Percentiles rank a stretch among this genome's conserved stretches.
Evolutionary conservation across 2,888 invertebrate species (phyloP).

Genomic region (Chrysolina americana): DNA sequence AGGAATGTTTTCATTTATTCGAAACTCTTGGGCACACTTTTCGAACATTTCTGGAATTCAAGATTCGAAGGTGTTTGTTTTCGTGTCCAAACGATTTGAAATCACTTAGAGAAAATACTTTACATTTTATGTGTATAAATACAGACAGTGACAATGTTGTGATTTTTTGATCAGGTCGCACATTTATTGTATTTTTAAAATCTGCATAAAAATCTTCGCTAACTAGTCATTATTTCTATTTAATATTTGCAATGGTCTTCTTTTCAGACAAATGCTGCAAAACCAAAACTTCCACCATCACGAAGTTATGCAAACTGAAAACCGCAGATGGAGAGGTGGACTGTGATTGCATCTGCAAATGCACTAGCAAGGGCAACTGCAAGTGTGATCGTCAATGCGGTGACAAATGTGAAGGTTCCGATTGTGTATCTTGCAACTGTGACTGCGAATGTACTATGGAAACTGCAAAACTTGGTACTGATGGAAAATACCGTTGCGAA

Average conservation of each 20-base stretch:
- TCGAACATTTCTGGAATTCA: too few species aligned
- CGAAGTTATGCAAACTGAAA: slow-evolving; percentile 24
- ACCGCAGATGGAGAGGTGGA: slow-evolving; percentile 31
- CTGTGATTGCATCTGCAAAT: slow-evolving; percentile 25
- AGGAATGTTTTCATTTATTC: too few species aligned
- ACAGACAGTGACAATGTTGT: too few species aligned
- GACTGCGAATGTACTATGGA: slow-evolving; percentile 32
- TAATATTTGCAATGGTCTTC: neutral
- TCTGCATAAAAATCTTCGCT: too few species aligned
- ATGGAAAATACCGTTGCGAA: slow-evolving; percentile 31
- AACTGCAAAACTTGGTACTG: slow-evolving; percentile 12
- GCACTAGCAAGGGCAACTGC: slow-evolving; percentile 1
- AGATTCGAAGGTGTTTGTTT: too few species aligned
- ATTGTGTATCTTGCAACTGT: slow-evolving; percentile 19
- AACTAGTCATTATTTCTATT: too few species aligned
- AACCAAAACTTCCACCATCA: neutral
- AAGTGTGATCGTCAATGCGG: slow-evolving; percentile 3
- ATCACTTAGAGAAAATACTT: too few species aligned
- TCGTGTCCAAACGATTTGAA: too few species aligned
- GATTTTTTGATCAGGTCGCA: too few species aligned
- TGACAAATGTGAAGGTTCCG: neutral
- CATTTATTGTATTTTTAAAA: too few species aligned
- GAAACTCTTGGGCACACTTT: too few species aligned
- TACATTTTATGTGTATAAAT: too few species aligned
- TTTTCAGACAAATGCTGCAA: neutral